A percentile compares a stretch with the other conserved stretches of the same genome.
These are phyloP conservation scores for Chaetoderma sp. DNA, from an alignment of 2,888 invertebrate genomes.

Conservation along the genomic window DNA sequence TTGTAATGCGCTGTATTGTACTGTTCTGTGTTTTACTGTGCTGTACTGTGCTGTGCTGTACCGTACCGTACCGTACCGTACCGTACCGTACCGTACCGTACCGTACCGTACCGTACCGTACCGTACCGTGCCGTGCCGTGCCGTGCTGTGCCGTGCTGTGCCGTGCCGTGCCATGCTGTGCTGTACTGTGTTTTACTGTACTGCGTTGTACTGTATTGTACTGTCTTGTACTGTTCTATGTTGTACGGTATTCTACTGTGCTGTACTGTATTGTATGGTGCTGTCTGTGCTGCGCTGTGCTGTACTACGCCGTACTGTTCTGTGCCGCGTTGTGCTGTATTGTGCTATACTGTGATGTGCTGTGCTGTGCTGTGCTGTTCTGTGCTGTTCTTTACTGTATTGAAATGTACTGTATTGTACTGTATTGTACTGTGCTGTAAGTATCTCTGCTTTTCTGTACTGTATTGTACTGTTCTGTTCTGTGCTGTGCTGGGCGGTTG, in stretches of 20 bases:
- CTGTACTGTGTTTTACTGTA: no score
- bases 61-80: no score
- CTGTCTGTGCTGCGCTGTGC: conserved; percentile 26
- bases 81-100: conserved; percentile 25
- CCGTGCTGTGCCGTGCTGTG: conserved; percentile 1
- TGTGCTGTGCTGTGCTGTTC: conserved; percentile 19
- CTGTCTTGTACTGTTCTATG: conserved; percentile 27
- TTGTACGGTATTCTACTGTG: conserved; percentile 25
- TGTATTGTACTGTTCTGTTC: conserved; percentile 29
- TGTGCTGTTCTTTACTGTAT: conserved; percentile 26
- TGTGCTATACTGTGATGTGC: conserved; percentile 26
- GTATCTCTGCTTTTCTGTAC: conserved; percentile 30
- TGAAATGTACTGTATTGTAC: conserved; percentile 21
- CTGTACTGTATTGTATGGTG: no score
- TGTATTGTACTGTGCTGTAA: conserved; percentile 30
- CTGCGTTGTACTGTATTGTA: conserved; percentile 21
- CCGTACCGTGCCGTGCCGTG: conserved; percentile 11
- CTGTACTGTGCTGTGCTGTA: no score
- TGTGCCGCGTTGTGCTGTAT: conserved; percentile 18
- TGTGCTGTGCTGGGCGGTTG: conserved; percentile 29
- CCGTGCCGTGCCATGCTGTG: conserved; percentile 10
- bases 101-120: conserved; percentile 28
- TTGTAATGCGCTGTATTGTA: no score
- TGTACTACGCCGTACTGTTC: conserved; percentile 24
- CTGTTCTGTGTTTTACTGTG: no score